Evolutionary conservation across 2,797 vertebrate genomes (phyloP), one percentile per base, ranked within the genome.

Genomic region (Rhadinocentrus ornatus): DNA sequence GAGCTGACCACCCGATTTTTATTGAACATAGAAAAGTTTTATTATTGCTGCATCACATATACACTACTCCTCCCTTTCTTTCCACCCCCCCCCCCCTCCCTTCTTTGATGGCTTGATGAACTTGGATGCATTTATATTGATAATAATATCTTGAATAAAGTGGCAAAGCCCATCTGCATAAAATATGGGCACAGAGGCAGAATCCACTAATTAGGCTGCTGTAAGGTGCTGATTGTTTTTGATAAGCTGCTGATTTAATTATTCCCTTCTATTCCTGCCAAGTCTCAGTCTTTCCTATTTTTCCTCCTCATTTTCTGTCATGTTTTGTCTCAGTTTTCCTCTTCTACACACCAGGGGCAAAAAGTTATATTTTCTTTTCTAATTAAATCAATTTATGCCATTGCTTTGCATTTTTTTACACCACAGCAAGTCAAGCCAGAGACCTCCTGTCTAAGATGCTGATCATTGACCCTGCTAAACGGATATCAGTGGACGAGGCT

Each of bases 381-480:
- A 5, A 4, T 41, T 10, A 71, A 69, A 48, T 63, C 48, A 79
- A 67, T 59, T 71, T 37, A 66, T 66, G 37, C 76, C 24, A 5
- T 6, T 65, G 22, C 53, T 37, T 75, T 52, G 5, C 62, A 5
- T 65, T 13, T 34, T n/a, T 41, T 72, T 2, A 35, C 83, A 75
- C 83, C 94, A 75, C 92, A 99, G 98, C 98, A 62, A 99, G 98
- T 90, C 98, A 99, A 95, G 98, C 98, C 92, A 95, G 98, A 94
- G 98, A 99, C 88, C 95, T 99, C 86, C 91, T 99, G 91, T 99
- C 97, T 66, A 99, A 98, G 95, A 99, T 99, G 98, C 89, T 99
- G 85, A 98, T 99, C 88, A 99, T 99, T 72, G 98, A 99, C 72
- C 98, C 98, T 0, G 94, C 97, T 27, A 99, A 99, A 77, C 93